Conservation (phyloP, 1,140 invertebrate genomes). For the Tetraneura akinire region DNA sequence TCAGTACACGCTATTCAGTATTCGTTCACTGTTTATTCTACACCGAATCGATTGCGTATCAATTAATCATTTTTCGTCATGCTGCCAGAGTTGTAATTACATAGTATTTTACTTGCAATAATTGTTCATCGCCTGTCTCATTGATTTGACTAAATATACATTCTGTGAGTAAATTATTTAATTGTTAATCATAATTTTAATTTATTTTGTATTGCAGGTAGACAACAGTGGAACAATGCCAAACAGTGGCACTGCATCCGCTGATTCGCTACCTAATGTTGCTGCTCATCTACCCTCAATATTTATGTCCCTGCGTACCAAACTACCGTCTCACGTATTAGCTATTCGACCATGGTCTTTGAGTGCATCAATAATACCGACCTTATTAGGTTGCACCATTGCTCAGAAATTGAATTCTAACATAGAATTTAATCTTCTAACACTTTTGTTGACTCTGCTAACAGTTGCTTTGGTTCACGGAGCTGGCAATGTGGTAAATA, state of each 20-base stretch:
- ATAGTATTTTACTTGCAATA: not conserved
- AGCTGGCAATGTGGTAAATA: constrained; percentile 95
- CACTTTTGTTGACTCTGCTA: constrained; percentile 77
- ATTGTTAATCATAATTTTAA: not conserved
- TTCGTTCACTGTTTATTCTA: not conserved
- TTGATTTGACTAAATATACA: not conserved
- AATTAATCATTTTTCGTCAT: constrained; percentile 1
- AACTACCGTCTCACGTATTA: constrained; percentile 78
- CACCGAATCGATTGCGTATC: not conserved
- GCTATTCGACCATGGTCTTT: constrained; percentile 90
- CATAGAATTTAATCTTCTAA: constrained; percentile 75
- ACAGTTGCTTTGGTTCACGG: constrained; percentile 90
- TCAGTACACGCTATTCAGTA: not conserved
- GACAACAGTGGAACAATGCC: not conserved
- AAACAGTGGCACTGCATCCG: constrained; percentile 33
- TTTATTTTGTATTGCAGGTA: not conserved
- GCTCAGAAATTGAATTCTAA: constrained; percentile 76
- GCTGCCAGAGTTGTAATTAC: not conserved
- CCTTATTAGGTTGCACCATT: constrained; percentile 80
- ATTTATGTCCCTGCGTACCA: constrained; percentile 51
- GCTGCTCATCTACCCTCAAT: constrained; percentile 47
- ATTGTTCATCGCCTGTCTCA: not conserved
- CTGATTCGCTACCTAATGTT: constrained; percentile 41
- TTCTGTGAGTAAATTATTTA: not conserved
- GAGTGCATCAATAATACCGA: constrained; percentile 87